phyloP scores from a whole-genome alignment of 1,140 invertebrate genomes.

The Procambarus clarkii region DNA sequence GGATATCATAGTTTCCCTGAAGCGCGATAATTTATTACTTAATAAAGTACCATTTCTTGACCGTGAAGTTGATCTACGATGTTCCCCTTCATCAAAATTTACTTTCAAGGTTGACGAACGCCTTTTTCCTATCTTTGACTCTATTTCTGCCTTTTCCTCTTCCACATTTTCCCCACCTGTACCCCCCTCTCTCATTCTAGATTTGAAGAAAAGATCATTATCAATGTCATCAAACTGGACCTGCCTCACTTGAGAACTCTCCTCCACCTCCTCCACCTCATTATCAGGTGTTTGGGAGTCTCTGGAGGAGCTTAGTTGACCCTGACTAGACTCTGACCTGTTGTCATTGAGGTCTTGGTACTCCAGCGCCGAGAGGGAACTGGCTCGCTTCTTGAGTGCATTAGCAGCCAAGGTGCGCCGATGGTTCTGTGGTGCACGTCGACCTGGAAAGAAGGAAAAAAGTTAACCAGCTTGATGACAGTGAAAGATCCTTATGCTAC shows the following conservation, averaged over 20 bases:
- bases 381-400: conserved; percentile 58
- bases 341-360: conserved; percentile 58
- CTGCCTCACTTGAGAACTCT: conserved; percentile 15
- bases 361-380: conserved; percentile 56
- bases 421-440: conserved; percentile 48
- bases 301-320: conserved; percentile 31
- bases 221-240: conserved; percentile 39
- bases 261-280: background rate
- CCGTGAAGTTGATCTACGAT: conserved; percentile 6
- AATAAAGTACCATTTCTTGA: conserved; percentile 40
- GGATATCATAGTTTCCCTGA: conserved; percentile 43
- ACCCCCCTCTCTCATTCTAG: background rate
- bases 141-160: background rate
- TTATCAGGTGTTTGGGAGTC: conserved; percentile 39
- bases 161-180: background rate
- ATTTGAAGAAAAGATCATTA: conserved; percentile 39
- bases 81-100: conserved; percentile 11
- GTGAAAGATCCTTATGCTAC: background rate
- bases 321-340: conserved; percentile 68
- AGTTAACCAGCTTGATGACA: background rate
- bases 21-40: background rate
- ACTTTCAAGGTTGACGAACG: conserved; percentile 23
- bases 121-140: conserved; percentile 20
- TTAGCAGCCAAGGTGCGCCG: background rate
- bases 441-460: conserved; percentile 33